Conservation (phyloP, 53 echinoderm and acorn worm species). For the Hippasteria phrygiana region DNA sequence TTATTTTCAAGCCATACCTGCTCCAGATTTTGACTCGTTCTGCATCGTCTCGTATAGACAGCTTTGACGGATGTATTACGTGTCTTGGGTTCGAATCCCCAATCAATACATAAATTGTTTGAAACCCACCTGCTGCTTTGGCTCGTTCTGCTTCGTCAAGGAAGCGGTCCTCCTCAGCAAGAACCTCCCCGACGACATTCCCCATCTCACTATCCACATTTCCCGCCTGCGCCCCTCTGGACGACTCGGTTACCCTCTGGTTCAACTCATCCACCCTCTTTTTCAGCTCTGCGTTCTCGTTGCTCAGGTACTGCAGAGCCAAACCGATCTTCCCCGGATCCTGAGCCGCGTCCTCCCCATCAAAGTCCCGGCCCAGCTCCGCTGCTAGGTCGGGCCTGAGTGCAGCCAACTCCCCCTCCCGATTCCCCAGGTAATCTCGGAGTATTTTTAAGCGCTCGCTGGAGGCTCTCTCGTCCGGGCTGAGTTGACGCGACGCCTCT, state of each 20-base stretch:
- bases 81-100: no score
- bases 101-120: not conserved
- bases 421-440: slow-evolving; percentile 74
- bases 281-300: slow-evolving; percentile 35
- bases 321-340: slow-evolving; percentile 13
- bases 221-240: not conserved
- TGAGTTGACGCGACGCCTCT: slow-evolving; percentile 19
- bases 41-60: no score
- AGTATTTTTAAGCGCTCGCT: slow-evolving; percentile 48
- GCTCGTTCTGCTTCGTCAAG: not conserved
- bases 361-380: not conserved
- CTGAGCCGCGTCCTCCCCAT: not conserved
- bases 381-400: slow-evolving; percentile 8
- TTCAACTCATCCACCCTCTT: slow-evolving; percentile 24
- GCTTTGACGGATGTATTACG: no score
- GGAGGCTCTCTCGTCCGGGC: not conserved
- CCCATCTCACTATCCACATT: not conserved
- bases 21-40: no score
- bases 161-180: not conserved
- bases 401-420: slow-evolving; percentile 63
- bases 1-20: no score
- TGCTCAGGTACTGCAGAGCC: slow-evolving; percentile 28
- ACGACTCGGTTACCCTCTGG: not conserved
- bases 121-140: not conserved
- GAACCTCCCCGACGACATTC: not conserved